Conservation (phyloP, 30 jellyfish, hydroid and myxozoan species). For the Cassiopea xamachana region DNA sequence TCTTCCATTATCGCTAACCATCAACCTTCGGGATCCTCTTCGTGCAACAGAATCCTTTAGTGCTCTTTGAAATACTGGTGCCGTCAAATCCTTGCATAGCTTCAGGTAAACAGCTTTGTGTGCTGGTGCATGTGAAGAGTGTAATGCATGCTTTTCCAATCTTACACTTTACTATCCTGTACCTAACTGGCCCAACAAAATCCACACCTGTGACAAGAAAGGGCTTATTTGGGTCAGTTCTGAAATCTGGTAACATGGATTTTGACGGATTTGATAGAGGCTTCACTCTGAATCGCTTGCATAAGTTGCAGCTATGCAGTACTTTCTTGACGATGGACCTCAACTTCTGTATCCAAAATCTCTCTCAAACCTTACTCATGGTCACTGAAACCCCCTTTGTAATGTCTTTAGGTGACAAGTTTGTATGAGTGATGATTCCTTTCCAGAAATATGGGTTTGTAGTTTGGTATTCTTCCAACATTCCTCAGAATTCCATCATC, state of each 20-base stretch:
- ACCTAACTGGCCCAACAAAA: conserved; percentile 51
- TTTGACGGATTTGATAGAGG: conserved; percentile 30
- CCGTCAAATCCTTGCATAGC: conserved; percentile 54
- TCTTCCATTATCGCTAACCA: conserved; percentile 56
- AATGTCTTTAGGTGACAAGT: conserved; percentile 50
- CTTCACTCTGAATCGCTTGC: conserved; percentile 43
- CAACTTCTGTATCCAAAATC: conserved; percentile 51
- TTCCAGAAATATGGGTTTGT: conserved; percentile 68
- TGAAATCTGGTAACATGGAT: conserved; percentile 3
- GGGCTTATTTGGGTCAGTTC: conserved; percentile 25
- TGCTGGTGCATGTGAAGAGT: conserved; percentile 28
- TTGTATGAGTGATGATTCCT: conserved; percentile 51
- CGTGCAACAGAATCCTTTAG: conserved; percentile 43
- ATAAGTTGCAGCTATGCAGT: conserved; percentile 9
- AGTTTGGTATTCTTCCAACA: conserved; percentile 67
- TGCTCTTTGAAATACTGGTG: conserved; percentile 43
- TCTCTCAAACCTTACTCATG: conserved; percentile 41
- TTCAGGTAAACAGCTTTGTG: conserved; percentile 51
- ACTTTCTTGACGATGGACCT: conserved; percentile 29
- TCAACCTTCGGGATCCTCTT: conserved; percentile 42
- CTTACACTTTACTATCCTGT: conserved; percentile 2
- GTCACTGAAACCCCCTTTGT: conserved; percentile 76
- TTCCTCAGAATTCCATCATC: conserved; percentile 55
- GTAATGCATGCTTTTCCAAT: conserved; percentile 26
- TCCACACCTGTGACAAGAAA: conserved; percentile 29